phyloP scores from a whole-genome alignment of 2,888 invertebrate species.

The Neria commutata region DNA sequence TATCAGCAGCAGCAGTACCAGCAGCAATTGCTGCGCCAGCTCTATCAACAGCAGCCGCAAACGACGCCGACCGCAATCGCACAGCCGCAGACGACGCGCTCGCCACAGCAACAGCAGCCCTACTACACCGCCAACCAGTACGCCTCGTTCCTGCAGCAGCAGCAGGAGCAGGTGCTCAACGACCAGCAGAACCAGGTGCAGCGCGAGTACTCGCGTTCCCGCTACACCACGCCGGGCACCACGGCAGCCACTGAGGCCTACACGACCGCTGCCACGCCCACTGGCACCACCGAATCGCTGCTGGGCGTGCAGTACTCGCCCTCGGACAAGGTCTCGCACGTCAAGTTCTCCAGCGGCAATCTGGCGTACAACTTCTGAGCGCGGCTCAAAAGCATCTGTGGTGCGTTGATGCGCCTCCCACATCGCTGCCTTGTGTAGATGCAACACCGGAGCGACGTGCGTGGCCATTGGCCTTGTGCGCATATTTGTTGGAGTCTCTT shows the following conservation, averaged over 20 bases:
- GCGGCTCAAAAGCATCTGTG: neutral
- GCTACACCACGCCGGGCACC: slow-evolving; percentile 34
- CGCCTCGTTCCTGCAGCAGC: slow-evolving; percentile 51
- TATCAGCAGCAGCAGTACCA: slow-evolving; percentile 49
- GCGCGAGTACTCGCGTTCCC: slow-evolving; percentile 40
- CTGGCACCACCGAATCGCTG: slow-evolving; percentile 36
- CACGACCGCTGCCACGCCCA: slow-evolving; percentile 25
- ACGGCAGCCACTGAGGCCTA: slow-evolving; percentile 41
- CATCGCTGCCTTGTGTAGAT: too few species aligned
- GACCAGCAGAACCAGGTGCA: slow-evolving; percentile 43
- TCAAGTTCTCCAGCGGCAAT: slow-evolving; percentile 62
- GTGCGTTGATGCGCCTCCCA: too few species aligned
- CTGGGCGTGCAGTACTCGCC: slow-evolving; percentile 61
- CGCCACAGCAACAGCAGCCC: slow-evolving; percentile 24
- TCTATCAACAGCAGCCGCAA: slow-evolving; percentile 40
- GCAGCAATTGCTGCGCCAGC: slow-evolving; percentile 44
- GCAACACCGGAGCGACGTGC: too few species aligned
- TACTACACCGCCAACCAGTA: slow-evolving; percentile 56
- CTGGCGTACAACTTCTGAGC: slow-evolving; percentile 53
- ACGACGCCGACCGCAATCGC: slow-evolving; percentile 21
- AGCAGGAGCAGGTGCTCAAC: slow-evolving; percentile 45
- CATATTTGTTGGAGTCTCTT: too few species aligned
- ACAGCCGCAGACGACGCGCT: slow-evolving; percentile 19
- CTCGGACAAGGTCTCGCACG: slow-evolving; percentile 63
- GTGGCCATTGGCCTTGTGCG: too few species aligned